A percentile compares a stretch with the other conserved stretches of the same genome.
Conservation (phyloP, 2,113 vertebrate species). For the Lutjanus erythropterus region DNA sequence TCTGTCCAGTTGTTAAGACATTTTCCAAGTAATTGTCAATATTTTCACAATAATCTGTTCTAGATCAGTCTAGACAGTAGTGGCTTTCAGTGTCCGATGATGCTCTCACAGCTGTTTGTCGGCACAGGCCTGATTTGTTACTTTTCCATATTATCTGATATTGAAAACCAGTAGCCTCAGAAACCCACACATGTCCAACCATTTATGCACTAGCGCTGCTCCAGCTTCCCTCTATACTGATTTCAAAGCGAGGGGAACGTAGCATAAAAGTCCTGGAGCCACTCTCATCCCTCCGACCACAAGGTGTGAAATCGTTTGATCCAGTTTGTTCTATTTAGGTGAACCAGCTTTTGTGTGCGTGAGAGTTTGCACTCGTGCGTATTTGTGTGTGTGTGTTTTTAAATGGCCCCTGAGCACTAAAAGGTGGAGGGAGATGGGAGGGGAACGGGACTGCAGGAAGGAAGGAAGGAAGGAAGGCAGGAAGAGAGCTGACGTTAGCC, state of each 20-base stretch:
- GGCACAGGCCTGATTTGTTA: background rate
- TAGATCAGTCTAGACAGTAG: background rate
- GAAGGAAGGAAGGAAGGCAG: conserved; percentile 64
- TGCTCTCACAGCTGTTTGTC: background rate
- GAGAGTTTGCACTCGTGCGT: conserved; percentile 35
- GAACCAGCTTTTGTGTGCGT: conserved; percentile 52
- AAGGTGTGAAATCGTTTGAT: conserved; percentile 75
- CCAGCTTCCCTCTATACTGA: conserved; percentile 23
- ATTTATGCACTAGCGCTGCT: conserved; percentile 24
- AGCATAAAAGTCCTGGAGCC: conserved; percentile 43
- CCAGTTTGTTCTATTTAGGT: conserved; percentile 56
- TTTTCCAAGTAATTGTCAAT: background rate
- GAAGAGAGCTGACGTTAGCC: conserved; percentile 62
- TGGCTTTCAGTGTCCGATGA: background rate
- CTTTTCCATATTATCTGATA: background rate
- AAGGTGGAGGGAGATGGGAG: conserved; percentile 31
- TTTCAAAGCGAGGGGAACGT: conserved; percentile 43
- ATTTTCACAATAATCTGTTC: background rate
- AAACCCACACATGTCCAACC: conserved; percentile 3
- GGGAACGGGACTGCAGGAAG: conserved; percentile 35
- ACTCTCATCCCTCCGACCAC: conserved; percentile 44
- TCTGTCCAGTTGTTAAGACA: background rate
- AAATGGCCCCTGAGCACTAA: conserved; percentile 44
- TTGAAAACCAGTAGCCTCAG: conserved; percentile 13
- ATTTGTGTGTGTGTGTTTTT: conserved; percentile 39